Base-by-base conservation (phyloP, 2,797 vertebrate species). In the Echiichthys vipera region DNA sequence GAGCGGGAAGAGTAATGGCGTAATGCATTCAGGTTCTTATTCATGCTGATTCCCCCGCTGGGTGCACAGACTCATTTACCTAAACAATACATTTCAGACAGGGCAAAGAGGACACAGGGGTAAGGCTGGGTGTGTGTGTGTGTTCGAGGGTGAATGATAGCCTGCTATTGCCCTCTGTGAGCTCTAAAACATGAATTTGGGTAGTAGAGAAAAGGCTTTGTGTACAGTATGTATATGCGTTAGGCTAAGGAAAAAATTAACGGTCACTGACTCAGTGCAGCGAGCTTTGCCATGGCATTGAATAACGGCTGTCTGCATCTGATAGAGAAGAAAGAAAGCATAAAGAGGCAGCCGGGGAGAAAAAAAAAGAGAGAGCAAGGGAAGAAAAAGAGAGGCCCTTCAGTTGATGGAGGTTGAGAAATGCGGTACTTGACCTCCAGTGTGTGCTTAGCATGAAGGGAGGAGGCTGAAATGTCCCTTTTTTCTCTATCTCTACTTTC, bases 1-100 rank as follows among this genome's bases (percentile, higher is more conserved):
- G 73, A 53, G 77, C 61, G 65, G 20, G 75, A 85, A 82, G 82
- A 89, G 84, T 80, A 85, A 88, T 86, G 74, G 81, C 56, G 72
- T 86, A 87, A 89, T 85, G 78, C 83, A 90, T 89, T 86, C 88
- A 91, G 85, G 82, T 88, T 88, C 84, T 91, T 86, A 89, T 89
- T 91, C 88, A 89, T 86, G 88, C 87, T 80, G 89, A 89, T 90
- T 89, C 84, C 64, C 89, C 88, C 34, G 74, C 89, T 87, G 90
- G 83, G 83, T 58, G 83, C 84, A 81, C 70, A 87, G 78, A 73
- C 89, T 91, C 91, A 91, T 91, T 91, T 91, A 91, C 88, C 91
- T 90, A 91, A 91, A 92, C 89, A 92, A 90, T 83, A 81, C 90
- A 84, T 88, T 86, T 89, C 81, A 88, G 88, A 78, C 76, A 85